Conservation (phyloP, 2,797 vertebrate genomes). For the Syngnathus rostellatus region DNA sequence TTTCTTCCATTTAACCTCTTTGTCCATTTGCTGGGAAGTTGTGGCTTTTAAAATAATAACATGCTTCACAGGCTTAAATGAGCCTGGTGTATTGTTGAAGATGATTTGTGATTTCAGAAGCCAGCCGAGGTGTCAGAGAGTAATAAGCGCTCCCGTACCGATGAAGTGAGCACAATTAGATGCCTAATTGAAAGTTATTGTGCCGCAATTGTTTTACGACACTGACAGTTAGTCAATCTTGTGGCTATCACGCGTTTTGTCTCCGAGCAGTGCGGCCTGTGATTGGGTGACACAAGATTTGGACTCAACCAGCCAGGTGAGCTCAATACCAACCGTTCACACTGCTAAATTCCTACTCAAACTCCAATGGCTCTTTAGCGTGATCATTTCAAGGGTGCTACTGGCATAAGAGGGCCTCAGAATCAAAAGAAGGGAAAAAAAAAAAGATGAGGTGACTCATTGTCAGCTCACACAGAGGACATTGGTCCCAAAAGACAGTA, state of each 20-base stretch:
- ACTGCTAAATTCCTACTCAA: background rate
- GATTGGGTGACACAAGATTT: too few species aligned
- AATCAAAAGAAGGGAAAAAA: slow-evolving; percentile 14
- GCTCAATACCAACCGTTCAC: too few species aligned
- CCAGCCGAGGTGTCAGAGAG: slow-evolving; percentile 17
- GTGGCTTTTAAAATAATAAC: slow-evolving; percentile 48
- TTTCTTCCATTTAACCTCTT: slow-evolving; percentile 41
- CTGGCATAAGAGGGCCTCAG: slow-evolving; percentile 17
- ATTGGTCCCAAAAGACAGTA: slow-evolving; percentile 32
- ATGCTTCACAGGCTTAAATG: slow-evolving; percentile 39
- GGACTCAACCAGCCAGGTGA: too few species aligned
- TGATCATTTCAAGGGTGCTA: slow-evolving; percentile 25
- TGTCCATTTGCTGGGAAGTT: slow-evolving; percentile 28
- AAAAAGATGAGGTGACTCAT: slow-evolving; percentile 33
- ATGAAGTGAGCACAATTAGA: slow-evolving; percentile 9
- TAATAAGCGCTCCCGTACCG: slow-evolving; percentile 16
- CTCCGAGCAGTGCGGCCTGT: too few species aligned
- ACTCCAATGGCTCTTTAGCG: background rate
- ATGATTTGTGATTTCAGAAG: slow-evolving; percentile 17
- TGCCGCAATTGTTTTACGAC: background rate
- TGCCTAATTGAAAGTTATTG: slow-evolving; percentile 7
- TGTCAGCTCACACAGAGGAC: slow-evolving; percentile 30
- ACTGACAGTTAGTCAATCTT: slow-evolving; percentile 8
- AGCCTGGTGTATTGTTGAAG: slow-evolving; percentile 10
- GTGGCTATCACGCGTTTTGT: too few species aligned